Percentiles rank a stretch among this genome's conserved stretches.
These are phyloP conservation scores for Platichthys stellatus DNA, from an alignment of 2,113 vertebrate species.

Conservation along the genomic window DNA sequence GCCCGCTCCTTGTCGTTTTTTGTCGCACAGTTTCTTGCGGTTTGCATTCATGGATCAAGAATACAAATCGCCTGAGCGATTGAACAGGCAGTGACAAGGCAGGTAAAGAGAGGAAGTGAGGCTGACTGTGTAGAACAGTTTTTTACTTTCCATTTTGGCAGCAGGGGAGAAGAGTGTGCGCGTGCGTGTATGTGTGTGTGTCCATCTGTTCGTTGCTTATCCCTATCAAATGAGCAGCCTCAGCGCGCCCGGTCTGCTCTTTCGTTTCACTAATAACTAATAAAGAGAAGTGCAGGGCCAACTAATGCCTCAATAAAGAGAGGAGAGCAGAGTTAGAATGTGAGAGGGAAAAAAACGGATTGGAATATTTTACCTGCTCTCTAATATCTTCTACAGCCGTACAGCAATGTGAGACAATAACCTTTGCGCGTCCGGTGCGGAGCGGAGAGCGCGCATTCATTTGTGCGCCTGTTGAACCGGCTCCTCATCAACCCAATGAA, in stretches of 20 bases:
- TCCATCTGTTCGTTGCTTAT: slow-evolving; percentile 39
- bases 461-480: slow-evolving; percentile 91
- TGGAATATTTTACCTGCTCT: slow-evolving; percentile 20
- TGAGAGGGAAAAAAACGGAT: background rate
- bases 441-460: slow-evolving; percentile 75
- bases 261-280: slow-evolving; percentile 32
- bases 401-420: slow-evolving; percentile 41
- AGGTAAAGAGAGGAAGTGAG: background rate
- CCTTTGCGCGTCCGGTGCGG: slow-evolving; percentile 55
- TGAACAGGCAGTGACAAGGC: background rate
- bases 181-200: background rate
- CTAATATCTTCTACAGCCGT: slow-evolving; percentile 3
- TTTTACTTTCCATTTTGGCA: slow-evolving; percentile 3
- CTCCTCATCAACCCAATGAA: slow-evolving; percentile 94
- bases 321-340: background rate
- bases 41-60: background rate
- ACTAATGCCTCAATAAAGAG: slow-evolving; percentile 29
- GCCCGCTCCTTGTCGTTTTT: background rate
- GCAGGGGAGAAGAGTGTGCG: background rate
- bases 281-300: slow-evolving; percentile 25
- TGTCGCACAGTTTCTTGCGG: background rate
- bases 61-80: slow-evolving; percentile 6
- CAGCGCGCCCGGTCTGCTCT: slow-evolving; percentile 14
- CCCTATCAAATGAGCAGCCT: slow-evolving; percentile 55
- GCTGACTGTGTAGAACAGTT: background rate